Evolutionary conservation across 2,888 invertebrate genomes (phyloP).

Genomic region (Tanypteryx hageni): DNA sequence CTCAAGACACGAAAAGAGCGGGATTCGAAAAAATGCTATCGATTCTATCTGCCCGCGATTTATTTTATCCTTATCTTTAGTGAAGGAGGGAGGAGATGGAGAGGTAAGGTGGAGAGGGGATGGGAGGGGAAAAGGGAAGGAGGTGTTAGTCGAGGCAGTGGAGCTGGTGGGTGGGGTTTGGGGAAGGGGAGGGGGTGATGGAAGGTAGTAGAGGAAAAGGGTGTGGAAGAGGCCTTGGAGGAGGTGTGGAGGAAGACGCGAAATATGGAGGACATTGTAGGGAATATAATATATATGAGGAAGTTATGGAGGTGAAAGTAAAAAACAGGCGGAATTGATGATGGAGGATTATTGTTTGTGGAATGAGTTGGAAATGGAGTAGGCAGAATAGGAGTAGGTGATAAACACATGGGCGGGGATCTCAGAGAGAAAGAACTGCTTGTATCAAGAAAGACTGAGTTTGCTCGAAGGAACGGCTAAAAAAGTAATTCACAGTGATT

Average conservation of each 20-base stretch:
- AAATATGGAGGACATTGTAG: background rate
- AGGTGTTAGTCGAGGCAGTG: background rate
- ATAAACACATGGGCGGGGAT: too few species aligned
- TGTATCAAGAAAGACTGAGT: too few species aligned
- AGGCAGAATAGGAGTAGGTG: too few species aligned
- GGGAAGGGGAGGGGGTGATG: background rate
- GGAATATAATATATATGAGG: too few species aligned
- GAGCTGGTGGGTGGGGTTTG: background rate
- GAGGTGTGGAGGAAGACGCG: background rate
- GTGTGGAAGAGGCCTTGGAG: background rate
- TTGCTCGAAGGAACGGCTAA: too few species aligned
- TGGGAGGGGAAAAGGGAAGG: background rate
- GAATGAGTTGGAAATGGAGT: too few species aligned
- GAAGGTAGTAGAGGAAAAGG: background rate
- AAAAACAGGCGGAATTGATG: too few species aligned
- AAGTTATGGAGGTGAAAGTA: too few species aligned
- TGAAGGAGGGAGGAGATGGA: background rate
- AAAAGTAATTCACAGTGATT: too few species aligned
- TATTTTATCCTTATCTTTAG: slow-evolving; percentile 34
- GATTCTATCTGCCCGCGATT: slow-evolving; percentile 23
- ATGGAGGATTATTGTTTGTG: too few species aligned
- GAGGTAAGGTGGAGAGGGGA: background rate
- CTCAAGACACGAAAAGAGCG: slow-evolving; percentile 37
- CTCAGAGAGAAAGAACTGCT: too few species aligned
- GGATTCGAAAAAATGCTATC: slow-evolving; percentile 31